These are phyloP conservation scores for Alligator mississippiensis DNA, from an alignment of 2,113 vertebrate species.

Conservation along the genomic window DNA sequence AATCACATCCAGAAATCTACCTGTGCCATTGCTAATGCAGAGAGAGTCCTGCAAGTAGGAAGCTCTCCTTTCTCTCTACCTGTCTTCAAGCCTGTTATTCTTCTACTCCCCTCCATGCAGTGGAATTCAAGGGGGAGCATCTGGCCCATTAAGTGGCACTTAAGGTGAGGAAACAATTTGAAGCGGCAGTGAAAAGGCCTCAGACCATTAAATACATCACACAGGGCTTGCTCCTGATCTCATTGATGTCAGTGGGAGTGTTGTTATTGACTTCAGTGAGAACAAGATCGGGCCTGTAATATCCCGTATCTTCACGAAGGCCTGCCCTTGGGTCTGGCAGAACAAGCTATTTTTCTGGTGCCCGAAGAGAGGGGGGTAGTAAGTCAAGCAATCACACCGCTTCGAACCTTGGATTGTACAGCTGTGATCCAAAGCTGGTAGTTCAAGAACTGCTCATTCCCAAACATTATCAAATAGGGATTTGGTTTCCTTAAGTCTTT, in stretches of 20 bases:
- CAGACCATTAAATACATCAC: not conserved
- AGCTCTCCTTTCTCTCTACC: accelerated
- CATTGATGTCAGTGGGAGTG: not conserved
- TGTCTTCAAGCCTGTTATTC: not conserved
- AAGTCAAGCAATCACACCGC: not conserved
- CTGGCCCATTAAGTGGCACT: accelerated
- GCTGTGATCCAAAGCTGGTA: accelerated
- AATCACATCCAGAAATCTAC: not conserved
- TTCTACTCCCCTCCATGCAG: not conserved
- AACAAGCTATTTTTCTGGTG: accelerated
- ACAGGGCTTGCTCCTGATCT: accelerated
- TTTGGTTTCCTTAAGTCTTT: accelerated
- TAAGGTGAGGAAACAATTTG: not conserved
- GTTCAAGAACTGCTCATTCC: not conserved
- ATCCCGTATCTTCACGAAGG: accelerated
- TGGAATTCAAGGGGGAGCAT: accelerated
- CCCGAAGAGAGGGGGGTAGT: not conserved
- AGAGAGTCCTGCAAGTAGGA: not conserved
- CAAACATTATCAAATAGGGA: accelerated
- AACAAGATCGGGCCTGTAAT: accelerated
- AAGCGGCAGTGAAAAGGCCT: not conserved
- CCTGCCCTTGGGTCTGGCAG: not conserved
- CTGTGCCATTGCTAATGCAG: not conserved
- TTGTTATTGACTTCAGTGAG: accelerated
- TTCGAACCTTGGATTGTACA: accelerated